Evolutionary conservation across 2,113 vertebrate species (phyloP).

Genomic region (Puntigrus tetrazona): DNA sequence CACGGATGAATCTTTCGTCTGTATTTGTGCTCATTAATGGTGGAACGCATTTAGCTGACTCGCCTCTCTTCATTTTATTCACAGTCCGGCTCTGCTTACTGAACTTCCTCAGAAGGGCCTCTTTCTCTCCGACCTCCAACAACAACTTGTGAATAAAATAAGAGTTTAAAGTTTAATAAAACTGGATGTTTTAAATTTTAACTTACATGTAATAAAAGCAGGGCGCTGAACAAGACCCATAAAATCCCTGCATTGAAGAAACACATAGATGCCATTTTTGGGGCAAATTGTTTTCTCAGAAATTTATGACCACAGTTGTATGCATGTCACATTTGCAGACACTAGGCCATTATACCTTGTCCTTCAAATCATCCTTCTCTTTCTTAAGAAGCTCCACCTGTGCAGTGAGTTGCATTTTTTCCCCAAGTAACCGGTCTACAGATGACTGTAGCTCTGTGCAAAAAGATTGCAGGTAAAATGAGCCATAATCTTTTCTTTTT

Average conservation of each 20-base stretch:
- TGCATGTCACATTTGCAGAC: neutral
- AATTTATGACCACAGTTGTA: neutral
- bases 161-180: neutral
- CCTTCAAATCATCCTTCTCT: constrained; percentile 65
- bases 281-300: neutral
- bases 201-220: neutral
- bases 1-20: neutral
- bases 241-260: neutral
- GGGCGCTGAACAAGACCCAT: neutral
- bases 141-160: constrained; percentile 63
- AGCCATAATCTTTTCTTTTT: neutral
- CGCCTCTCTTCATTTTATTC: constrained; percentile 78
- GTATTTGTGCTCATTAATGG: neutral
- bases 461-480: neutral
- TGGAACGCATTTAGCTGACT: neutral
- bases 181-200: neutral
- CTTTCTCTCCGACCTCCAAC: constrained; percentile 68
- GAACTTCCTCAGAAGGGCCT: constrained; percentile 65
- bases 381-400: constrained; percentile 72
- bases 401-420: constrained; percentile 71
- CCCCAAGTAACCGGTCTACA: constrained; percentile 71
- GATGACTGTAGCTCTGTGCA: constrained; percentile 74
- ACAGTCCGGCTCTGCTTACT: constrained; percentile 69
- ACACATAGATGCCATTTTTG: neutral
- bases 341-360: constrained; percentile 67